phyloP scores from a whole-genome alignment of 2,888 invertebrate species.

The Nomada fabriciana region DNA sequence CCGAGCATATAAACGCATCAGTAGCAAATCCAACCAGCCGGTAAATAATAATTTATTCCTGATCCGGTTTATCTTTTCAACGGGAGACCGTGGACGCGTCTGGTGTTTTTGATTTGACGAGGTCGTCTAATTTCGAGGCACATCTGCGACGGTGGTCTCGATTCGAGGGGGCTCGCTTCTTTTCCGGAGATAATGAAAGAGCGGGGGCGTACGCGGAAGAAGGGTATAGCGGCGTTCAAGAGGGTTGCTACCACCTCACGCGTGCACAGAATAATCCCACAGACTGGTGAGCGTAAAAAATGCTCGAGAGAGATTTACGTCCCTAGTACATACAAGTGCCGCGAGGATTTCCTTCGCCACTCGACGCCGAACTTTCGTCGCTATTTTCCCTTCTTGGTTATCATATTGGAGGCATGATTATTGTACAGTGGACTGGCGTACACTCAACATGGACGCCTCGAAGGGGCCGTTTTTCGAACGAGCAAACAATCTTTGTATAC shows the following conservation, averaged over 20 bases:
- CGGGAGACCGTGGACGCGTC: constrained; percentile 53
- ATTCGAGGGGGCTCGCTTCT: constrained; percentile 56
- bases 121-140: constrained; percentile 72
- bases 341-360: constrained; percentile 49
- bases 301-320: constrained; percentile 65
- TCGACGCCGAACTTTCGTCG: constrained; percentile 45
- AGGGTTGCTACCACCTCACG: constrained; percentile 69
- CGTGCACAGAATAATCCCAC: constrained; percentile 71
- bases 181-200: constrained; percentile 71
- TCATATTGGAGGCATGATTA: background rate
- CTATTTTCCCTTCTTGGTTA: constrained; percentile 5
- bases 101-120: constrained; percentile 71
- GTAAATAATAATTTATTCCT: constrained; percentile 55
- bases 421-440: background rate
- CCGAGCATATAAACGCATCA: constrained; percentile 11
- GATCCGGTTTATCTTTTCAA: constrained; percentile 31
- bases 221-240: constrained; percentile 35
- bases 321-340: constrained; percentile 68
- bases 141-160: constrained; percentile 74
- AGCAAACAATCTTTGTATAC: constrained; percentile 53
- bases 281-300: constrained; percentile 65
- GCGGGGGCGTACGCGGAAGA: constrained; percentile 40
- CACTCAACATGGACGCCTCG: constrained; percentile 9
- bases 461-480: constrained; percentile 28
- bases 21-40: background rate